A percentile compares a stretch with the other conserved stretches of the same genome.
Evolutionary conservation across 2,797 vertebrate species (phyloP).

Genomic region (Pterois miles): DNA sequence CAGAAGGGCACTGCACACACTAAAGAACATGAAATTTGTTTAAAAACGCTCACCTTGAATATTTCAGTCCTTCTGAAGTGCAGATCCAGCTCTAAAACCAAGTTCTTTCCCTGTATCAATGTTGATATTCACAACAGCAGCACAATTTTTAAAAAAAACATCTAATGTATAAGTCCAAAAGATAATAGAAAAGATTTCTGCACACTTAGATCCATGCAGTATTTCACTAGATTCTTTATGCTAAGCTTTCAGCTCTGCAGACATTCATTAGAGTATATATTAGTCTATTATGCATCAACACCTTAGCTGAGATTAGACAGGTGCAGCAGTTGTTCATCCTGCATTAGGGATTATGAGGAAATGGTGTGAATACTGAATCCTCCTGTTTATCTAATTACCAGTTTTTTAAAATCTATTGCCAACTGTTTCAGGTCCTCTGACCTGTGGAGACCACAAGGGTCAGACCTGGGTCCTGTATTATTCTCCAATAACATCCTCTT

Average conservation of each 20-base stretch:
- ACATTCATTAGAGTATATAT: too few relatives aligned
- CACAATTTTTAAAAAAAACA: not conserved
- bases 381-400: not conserved
- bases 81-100: not conserved
- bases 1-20: too few relatives aligned
- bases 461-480: not conserved
- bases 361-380: not conserved
- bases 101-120: not conserved
- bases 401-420: not conserved
- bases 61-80: not conserved
- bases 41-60: not conserved
- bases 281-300: too few relatives aligned
- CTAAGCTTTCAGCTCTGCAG: too few relatives aligned
- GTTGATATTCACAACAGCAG: not conserved
- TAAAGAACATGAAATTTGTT: not conserved
- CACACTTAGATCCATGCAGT: too few relatives aligned
- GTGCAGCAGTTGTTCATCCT: too few relatives aligned
- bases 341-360: not conserved
- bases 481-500: too few relatives aligned
- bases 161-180: too few relatives aligned
- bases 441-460: not conserved
- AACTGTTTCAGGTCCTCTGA: not conserved
- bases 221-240: too few relatives aligned
- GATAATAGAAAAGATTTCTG: too few relatives aligned
- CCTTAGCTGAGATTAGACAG: too few relatives aligned